Percentiles rank a stretch among this genome's conserved stretches.
Evolutionary conservation across 2,113 vertebrate species (phyloP).

Genomic region (Pterophyllum scalare): DNA sequence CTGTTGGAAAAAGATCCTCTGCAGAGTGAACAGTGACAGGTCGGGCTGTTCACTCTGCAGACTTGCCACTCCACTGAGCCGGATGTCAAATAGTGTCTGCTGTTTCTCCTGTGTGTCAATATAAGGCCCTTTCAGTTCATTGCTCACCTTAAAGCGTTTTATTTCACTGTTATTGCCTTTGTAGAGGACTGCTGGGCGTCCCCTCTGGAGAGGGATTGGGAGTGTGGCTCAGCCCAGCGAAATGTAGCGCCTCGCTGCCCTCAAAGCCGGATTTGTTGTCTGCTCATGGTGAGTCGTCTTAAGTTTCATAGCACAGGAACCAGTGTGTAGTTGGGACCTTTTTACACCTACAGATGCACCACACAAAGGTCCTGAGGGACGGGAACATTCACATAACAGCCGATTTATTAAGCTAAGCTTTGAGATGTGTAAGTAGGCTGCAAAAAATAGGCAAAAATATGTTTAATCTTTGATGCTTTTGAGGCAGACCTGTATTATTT

Average conservation of each 20-base stretch:
- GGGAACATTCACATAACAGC: background rate
- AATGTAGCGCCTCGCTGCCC: slow-evolving; percentile 67
- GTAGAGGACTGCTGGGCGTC: slow-evolving; percentile 49
- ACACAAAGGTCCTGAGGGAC: background rate
- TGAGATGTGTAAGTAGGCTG: background rate
- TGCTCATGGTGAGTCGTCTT: slow-evolving; percentile 71
- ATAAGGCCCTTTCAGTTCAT: slow-evolving; percentile 1
- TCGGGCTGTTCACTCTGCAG: background rate
- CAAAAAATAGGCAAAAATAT: background rate
- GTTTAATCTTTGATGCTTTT: no score
- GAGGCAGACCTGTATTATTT: no score
- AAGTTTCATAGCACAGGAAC: slow-evolving; percentile 35
- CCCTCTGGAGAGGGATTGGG: slow-evolving; percentile 54
- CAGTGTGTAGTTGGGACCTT: background rate
- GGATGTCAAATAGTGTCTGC: slow-evolving; percentile 25
- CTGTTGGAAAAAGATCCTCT: slow-evolving; percentile 36
- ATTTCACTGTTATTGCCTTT: slow-evolving; percentile 49
- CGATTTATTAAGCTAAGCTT: background rate
- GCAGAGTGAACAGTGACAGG: slow-evolving; percentile 20
- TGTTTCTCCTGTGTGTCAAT: slow-evolving; percentile 25
- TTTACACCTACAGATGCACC: background rate
- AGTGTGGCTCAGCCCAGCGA: slow-evolving; percentile 51
- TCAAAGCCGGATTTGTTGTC: slow-evolving; percentile 66
- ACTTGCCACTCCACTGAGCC: slow-evolving; percentile 9
- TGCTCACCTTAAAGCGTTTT: slow-evolving; percentile 24